phyloP scores from a whole-genome alignment of 2,113 vertebrate genomes.

The Aythya baeri region DNA sequence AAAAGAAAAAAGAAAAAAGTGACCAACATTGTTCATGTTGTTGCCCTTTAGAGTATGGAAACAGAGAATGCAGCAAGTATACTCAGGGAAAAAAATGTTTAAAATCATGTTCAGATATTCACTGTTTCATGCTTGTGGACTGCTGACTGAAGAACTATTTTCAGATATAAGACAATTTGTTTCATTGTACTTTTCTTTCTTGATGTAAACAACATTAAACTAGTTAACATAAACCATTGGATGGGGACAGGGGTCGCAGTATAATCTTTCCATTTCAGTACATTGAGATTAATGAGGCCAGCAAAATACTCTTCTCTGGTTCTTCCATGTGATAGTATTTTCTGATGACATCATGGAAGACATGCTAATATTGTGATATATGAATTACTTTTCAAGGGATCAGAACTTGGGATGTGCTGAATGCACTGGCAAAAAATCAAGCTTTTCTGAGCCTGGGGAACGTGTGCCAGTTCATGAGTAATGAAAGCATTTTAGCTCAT shows the following conservation, averaged over 20 bases:
- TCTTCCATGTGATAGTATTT: conserved; percentile 50
- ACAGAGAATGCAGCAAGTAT: conserved; percentile 39
- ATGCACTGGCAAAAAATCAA: conserved; percentile 67
- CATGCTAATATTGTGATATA: conserved; percentile 72
- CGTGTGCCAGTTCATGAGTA: conserved; percentile 51
- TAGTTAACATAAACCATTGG: conserved; percentile 68
- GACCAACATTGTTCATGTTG: conserved; percentile 60
- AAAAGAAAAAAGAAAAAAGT: conserved; percentile 42
- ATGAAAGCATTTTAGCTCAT: conserved; percentile 60
- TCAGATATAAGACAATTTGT: conserved; percentile 35
- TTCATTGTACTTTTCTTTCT: conserved; percentile 37
- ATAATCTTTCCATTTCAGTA: conserved; percentile 65
- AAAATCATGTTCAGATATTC: conserved; percentile 45
- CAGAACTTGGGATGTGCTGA: conserved; percentile 37
- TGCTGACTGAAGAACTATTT: conserved; percentile 52
- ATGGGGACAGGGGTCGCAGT: conserved; percentile 59
- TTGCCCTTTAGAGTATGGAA: conserved; percentile 31
- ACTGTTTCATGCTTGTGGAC: background rate
- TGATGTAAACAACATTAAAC: conserved; percentile 68
- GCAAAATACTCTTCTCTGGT: conserved; percentile 39
- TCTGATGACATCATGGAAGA: conserved; percentile 69
- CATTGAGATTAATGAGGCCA: conserved; percentile 70
- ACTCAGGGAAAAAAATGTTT: conserved; percentile 20
- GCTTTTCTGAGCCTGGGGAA: conserved; percentile 39
- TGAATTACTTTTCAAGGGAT: conserved; percentile 67